phyloP scores from a whole-genome alignment of 2,888 invertebrate species.

The Oligia fasciuncula region DNA sequence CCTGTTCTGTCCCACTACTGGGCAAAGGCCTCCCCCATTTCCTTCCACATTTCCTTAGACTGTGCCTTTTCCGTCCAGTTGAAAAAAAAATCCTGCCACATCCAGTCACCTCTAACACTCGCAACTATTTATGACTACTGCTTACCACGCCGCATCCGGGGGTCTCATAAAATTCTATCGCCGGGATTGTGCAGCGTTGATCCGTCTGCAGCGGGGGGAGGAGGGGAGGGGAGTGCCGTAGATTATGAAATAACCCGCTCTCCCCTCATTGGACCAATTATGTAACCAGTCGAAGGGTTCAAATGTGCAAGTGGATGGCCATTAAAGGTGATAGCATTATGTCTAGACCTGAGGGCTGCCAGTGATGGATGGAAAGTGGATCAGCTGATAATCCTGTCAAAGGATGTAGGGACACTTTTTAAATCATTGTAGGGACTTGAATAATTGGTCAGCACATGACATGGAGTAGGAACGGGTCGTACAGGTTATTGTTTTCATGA shows the following conservation, averaged over 20 bases:
- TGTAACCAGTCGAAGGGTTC: slow-evolving; percentile 65
- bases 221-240: slow-evolving; percentile 52
- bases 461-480: not conserved
- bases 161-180: slow-evolving; percentile 89
- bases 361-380: not conserved
- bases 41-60: too few species aligned
- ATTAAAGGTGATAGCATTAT: slow-evolving; percentile 43
- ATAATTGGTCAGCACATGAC: not conserved
- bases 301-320: slow-evolving; percentile 44
- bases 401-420: not conserved
- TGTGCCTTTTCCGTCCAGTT: too few species aligned
- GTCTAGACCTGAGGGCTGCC: slow-evolving; percentile 24
- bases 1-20: too few species aligned
- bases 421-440: not conserved
- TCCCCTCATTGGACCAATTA: slow-evolving; percentile 66
- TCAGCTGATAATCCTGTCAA: not conserved
- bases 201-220: slow-evolving; percentile 77
- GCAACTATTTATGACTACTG: slow-evolving; percentile 84
- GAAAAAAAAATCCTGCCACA: slow-evolving; percentile 40
- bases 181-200: slow-evolving; percentile 84
- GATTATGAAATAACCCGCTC: slow-evolving; percentile 67
- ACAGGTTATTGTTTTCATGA: not conserved
- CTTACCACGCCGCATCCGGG: slow-evolving; percentile 85
- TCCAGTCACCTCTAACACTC: slow-evolving; percentile 70
- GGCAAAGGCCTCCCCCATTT: too few species aligned